Evolutionary conservation across 1,140 invertebrate genomes (phyloP).

Genomic region (Drosophila tropicalis): DNA sequence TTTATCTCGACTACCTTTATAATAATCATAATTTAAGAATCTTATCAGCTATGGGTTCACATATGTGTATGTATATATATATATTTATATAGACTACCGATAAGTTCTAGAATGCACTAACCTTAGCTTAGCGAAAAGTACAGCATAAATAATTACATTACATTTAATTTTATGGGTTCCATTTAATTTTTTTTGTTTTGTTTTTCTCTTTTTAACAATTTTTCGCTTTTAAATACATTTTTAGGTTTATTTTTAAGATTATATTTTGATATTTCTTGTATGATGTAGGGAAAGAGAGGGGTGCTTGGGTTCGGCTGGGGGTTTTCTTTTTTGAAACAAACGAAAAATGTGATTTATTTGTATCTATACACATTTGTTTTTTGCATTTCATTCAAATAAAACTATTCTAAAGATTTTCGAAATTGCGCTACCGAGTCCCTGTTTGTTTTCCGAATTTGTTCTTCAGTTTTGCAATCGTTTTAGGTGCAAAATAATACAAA

Average conservation of each 20-base stretch:
- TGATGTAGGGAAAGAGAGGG: neutral
- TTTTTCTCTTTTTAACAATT: constrained; percentile 10
- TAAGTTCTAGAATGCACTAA: constrained; percentile 83
- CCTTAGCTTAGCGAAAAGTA: constrained; percentile 82
- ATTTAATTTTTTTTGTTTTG: constrained; percentile 38
- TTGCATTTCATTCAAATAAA: neutral
- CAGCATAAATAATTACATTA: constrained; percentile 82
- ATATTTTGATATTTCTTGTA: constrained; percentile 2
- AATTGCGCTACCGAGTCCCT: constrained; percentile 59
- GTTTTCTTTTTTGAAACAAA: neutral
- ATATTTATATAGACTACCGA: constrained; percentile 60
- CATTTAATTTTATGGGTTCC: constrained; percentile 63
- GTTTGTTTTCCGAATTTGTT: constrained; percentile 78
- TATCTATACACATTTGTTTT: constrained; percentile 23
- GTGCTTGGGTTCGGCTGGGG: neutral
- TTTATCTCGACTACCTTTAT: constrained; percentile 74
- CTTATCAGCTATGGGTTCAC: constrained; percentile 70
- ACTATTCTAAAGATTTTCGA: constrained; percentile 52
- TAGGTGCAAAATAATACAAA: constrained; percentile 39
- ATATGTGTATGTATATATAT: constrained; percentile 25
- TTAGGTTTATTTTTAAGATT: constrained; percentile 7
- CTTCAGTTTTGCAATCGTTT: constrained; percentile 33
- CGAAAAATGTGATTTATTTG: constrained; percentile 16
- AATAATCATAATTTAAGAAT: constrained; percentile 69
- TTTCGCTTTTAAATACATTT: constrained; percentile 9